A percentile compares a stretch with the other conserved stretches of the same genome.
Evolutionary conservation across 2,797 vertebrate genomes (phyloP).

Genomic region (Pipistrellus pipistrellus): DNA sequence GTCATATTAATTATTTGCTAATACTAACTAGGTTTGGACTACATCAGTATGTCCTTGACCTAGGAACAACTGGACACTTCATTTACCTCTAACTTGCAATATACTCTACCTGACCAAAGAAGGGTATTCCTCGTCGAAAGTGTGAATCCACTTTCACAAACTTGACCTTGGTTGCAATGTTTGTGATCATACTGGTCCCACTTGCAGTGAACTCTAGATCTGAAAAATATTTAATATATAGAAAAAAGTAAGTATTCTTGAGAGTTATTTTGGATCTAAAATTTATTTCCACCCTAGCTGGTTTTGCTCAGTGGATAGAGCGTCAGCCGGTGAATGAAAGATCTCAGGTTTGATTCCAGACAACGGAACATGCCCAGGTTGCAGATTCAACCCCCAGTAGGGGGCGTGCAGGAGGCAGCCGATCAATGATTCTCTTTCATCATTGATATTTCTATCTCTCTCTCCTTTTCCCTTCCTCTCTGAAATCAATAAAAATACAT

Average conservation of each 20-base stretch:
- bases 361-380: no score
- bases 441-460: no score
- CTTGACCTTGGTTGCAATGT: slow-evolving; percentile 70
- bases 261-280: background rate
- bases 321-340: no score
- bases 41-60: background rate
- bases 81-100: background rate
- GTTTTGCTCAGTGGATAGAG: no score
- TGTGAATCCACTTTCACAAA: slow-evolving; percentile 78
- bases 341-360: no score
- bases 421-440: no score
- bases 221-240: slow-evolving; percentile 65
- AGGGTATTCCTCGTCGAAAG: slow-evolving; percentile 85
- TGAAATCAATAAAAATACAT: no score
- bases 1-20: background rate
- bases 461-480: no score
- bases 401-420: no score
- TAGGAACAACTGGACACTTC: background rate
- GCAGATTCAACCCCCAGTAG: no score
- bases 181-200: slow-evolving; percentile 81
- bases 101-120: slow-evolving; percentile 85
- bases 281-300: background rate
- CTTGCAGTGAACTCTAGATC: slow-evolving; percentile 82
- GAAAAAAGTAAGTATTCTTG: background rate
- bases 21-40: background rate